Conservation (phyloP, 2,888 invertebrate species). For the Pheosia tremula region DNA sequence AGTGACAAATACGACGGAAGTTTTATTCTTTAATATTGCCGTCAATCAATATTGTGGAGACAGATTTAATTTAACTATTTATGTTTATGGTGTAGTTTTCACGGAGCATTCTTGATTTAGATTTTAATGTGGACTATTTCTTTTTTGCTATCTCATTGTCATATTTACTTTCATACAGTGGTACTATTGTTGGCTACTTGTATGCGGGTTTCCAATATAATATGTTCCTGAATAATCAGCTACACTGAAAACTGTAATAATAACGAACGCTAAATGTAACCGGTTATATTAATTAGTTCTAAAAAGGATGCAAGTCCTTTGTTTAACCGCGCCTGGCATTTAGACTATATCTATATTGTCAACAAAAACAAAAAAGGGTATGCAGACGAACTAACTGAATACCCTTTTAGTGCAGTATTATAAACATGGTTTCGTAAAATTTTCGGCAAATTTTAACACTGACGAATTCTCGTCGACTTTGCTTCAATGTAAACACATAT, state of each 20-base stretch:
- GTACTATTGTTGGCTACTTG: too few species aligned
- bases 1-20: slow-evolving; percentile 21
- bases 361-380: background rate
- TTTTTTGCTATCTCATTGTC: too few species aligned
- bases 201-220: too few species aligned
- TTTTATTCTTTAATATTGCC: slow-evolving; percentile 12
- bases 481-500: background rate
- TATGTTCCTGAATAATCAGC: background rate
- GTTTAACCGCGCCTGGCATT: background rate
- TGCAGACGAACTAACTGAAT: background rate
- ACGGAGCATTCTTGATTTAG: too few species aligned
- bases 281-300: slow-evolving; percentile 3
- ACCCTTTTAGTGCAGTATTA: background rate
- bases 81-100: background rate
- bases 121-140: too few species aligned
- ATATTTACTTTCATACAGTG: background rate
- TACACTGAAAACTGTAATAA: background rate
- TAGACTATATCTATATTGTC: background rate
- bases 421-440: too few species aligned
- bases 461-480: background rate
- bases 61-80: background rate
- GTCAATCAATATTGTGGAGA: slow-evolving; percentile 1
- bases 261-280: background rate
- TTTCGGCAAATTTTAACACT: background rate
- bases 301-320: background rate